Evolutionary conservation across 2,888 invertebrate species (phyloP), one percentile per base, ranked within the genome.

Genomic region (Leptopilina myrica): DNA sequence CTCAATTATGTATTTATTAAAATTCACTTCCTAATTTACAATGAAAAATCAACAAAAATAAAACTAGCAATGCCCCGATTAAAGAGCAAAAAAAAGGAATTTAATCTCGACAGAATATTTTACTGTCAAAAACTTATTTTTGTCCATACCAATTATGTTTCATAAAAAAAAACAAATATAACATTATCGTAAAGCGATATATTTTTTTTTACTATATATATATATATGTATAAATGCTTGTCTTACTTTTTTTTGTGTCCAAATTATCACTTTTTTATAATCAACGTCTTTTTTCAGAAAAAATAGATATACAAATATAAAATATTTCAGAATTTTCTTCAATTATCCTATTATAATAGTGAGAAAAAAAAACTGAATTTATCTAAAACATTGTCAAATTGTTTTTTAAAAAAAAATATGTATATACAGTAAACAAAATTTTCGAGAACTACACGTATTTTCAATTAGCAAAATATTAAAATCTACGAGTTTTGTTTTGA

Each of bases 11-110:
- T 53, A 7, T 69, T 69, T 69, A 53, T 69, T 59, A 49, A 56
- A 59, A 43, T 67, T 14, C 64, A 69, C n/a, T 67, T 33, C 33
- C 33, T 73, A 62, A 43, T 9, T n/a, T 46, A 64, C 62, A 64
- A 76, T 46, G 76, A 79, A 83, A 80, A 81, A 79, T 75, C 9
- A 81, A 82, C 79, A 82, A 78, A 73, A 43, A 4, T 73, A 53
- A 69, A 69, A 69, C 12, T 20, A 14, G 11, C 46, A n/a, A 43
- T 56, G 56, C 40, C 67, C 67, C 3, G 33, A 43, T 43, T 43
- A 12, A 53, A 69, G 26, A 56, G 14, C 53, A n/a, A 43, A 43
- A 3, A 3, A 14, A 20, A 9, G 8, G 69, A 69, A 11, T 69
- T 53, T n/a, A n/a, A 43, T 65, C 14, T 5, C 43, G 40, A 69